These are phyloP conservation scores for Hyles lineata DNA, from an alignment of 2,888 invertebrate species.

Conservation along the genomic window DNA sequence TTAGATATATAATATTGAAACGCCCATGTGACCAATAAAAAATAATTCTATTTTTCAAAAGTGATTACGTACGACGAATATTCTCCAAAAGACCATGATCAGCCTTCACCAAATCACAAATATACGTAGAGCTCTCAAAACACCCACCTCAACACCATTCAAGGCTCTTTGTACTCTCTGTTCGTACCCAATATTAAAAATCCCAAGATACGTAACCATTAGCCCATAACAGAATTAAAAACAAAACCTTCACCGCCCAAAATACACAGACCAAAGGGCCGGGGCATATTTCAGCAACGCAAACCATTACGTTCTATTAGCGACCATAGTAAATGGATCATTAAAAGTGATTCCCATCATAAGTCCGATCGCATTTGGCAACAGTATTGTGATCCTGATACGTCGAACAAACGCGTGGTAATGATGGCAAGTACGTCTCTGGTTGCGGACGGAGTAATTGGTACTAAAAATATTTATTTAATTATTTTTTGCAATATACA, in stretches of 20 bases:
- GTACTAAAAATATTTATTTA: constrained; percentile 30
- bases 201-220: neutral
- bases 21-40: no score
- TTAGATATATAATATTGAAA: no score
- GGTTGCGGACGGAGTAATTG: constrained; percentile 40
- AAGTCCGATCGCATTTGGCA: constrained; percentile 79
- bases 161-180: no score
- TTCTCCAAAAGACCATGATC: no score
- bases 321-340: constrained; percentile 61
- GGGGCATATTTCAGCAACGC: constrained; percentile 58
- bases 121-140: no score
- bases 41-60: no score
- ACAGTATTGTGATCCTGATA: constrained; percentile 77
- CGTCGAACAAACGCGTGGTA: constrained; percentile 78
- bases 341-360: constrained; percentile 76
- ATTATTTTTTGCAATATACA: no score
- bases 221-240: neutral
- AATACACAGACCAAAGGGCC: constrained; percentile 52
- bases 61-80: no score
- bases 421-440: constrained; percentile 59
- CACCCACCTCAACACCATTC: no score
- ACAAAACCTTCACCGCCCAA: neutral
- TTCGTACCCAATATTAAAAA: no score
- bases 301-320: constrained; percentile 67
- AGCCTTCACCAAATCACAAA: no score